Conservation (phyloP, 1,140 invertebrate species). For the Glomeris maerens region DNA sequence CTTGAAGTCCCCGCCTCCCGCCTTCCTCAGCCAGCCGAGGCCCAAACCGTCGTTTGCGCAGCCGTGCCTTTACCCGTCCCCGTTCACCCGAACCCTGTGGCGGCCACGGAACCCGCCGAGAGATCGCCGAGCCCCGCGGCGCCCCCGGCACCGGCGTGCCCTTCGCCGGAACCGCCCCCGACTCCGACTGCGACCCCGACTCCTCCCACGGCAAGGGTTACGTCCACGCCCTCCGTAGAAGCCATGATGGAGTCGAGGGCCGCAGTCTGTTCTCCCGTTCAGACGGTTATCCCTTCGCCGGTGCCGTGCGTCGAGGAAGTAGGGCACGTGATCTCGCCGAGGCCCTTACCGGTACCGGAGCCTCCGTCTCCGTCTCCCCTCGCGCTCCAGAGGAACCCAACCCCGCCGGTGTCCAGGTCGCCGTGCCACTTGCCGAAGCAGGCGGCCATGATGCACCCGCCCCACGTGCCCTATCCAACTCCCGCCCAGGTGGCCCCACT, state of each 20-base stretch:
- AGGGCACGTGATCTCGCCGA: background rate
- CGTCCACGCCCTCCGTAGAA: slow-evolving; percentile 17
- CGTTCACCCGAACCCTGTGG: slow-evolving; percentile 15
- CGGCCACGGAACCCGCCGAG: slow-evolving; percentile 8
- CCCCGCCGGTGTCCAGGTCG: slow-evolving; percentile 39
- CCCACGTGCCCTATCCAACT: slow-evolving; percentile 9
- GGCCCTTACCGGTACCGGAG: slow-evolving; percentile 14
- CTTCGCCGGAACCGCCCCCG: slow-evolving; percentile 8
- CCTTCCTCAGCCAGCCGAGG: background rate
- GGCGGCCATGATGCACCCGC: background rate
- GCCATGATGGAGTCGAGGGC: slow-evolving; percentile 20
- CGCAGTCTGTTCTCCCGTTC: slow-evolving; percentile 33
- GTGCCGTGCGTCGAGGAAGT: slow-evolving; percentile 46
- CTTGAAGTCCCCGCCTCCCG: background rate
- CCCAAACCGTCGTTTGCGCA: background rate
- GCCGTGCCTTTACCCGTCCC: slow-evolving; percentile 6
- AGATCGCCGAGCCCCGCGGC: slow-evolving; percentile 2
- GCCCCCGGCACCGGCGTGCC: slow-evolving; percentile 8
- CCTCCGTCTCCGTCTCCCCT: slow-evolving; percentile 13
- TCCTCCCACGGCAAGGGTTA: slow-evolving; percentile 15
- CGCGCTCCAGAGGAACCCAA: slow-evolving; percentile 28
- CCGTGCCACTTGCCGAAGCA: slow-evolving; percentile 39
- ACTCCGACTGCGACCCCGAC: slow-evolving; percentile 12
- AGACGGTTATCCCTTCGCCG: slow-evolving; percentile 39
- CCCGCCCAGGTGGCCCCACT: background rate